Percentiles rank a stretch among this genome's conserved stretches.
phyloP scores from a whole-genome alignment of 2,888 invertebrate species.

The Rhingia rostrata region DNA sequence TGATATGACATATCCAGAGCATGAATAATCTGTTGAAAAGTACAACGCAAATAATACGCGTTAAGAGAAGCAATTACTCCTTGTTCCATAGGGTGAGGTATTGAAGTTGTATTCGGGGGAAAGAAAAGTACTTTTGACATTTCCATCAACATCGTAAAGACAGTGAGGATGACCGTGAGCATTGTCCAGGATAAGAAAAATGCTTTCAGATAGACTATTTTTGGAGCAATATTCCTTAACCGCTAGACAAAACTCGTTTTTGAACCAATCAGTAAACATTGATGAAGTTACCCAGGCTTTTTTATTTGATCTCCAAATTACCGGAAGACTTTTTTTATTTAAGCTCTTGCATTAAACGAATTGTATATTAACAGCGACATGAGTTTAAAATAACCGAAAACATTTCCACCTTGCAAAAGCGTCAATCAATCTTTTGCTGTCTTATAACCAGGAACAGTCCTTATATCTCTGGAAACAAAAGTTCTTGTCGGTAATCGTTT shows the following conservation, averaged over 20 bases:
- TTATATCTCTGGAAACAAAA: slow-evolving; percentile 19
- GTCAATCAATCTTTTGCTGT: slow-evolving; percentile 8
- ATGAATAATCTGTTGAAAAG: slow-evolving; percentile 10
- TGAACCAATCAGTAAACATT: slow-evolving; percentile 71
- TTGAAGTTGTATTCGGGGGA: not conserved
- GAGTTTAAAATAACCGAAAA: slow-evolving; percentile 39
- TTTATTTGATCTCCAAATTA: slow-evolving; percentile 76
- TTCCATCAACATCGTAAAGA: slow-evolving; percentile 8
- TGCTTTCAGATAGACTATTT: slow-evolving; percentile 12
- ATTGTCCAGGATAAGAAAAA: slow-evolving; percentile 20
- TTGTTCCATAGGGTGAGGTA: slow-evolving; percentile 8
- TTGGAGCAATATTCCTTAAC: slow-evolving; percentile 20
- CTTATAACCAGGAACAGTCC: slow-evolving; percentile 6
- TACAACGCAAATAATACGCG: slow-evolving; percentile 14
- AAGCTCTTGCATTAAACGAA: slow-evolving; percentile 75
- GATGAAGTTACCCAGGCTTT: slow-evolving; percentile 72
- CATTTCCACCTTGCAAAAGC: slow-evolving; percentile 1
- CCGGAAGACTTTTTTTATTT: slow-evolving; percentile 76
- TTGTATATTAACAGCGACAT: slow-evolving; percentile 77
- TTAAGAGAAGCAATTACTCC: slow-evolving; percentile 20
- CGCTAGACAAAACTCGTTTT: slow-evolving; percentile 68
- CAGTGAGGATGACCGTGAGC: slow-evolving; percentile 11
- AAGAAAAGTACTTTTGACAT: slow-evolving; percentile 8
- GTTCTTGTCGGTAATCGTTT: slow-evolving; percentile 20
- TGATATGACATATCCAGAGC: slow-evolving; percentile 1